phyloP scores from a whole-genome alignment of 2,888 invertebrate genomes.

The Diarsia rubi region DNA sequence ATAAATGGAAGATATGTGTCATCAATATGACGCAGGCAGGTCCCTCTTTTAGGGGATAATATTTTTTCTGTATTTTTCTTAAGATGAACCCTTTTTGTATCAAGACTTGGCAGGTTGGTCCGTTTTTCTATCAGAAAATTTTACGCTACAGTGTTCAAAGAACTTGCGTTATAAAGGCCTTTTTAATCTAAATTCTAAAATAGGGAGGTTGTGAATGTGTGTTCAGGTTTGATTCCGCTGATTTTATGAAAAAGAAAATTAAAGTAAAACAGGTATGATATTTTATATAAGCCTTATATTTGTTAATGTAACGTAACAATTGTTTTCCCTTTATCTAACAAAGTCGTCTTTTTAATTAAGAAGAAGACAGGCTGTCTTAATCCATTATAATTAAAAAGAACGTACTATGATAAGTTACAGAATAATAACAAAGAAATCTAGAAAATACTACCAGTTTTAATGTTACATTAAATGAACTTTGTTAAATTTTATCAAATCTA shows the following conservation, averaged over 20 bases:
- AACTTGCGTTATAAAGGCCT: neutral
- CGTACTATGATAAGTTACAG: neutral
- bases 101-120: slow-evolving; percentile 10
- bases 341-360: neutral
- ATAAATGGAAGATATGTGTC: slow-evolving; percentile 45
- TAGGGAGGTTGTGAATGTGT: slow-evolving; percentile 5
- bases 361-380: neutral
- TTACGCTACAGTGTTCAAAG: slow-evolving; percentile 32
- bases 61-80: slow-evolving; percentile 23
- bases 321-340: neutral
- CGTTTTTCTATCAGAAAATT: slow-evolving; percentile 9
- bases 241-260: neutral
- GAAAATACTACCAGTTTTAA: too few relatives aligned
- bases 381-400: neutral
- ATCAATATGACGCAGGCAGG: slow-evolving; percentile 23
- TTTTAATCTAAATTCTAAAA: slow-evolving; percentile 31
- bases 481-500: too few relatives aligned
- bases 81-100: slow-evolving; percentile 40
- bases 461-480: too few relatives aligned
- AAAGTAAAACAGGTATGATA: neutral
- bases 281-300: neutral
- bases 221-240: neutral
- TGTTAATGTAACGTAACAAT: neutral
- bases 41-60: neutral
- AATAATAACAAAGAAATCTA: neutral